Evolutionary conservation across 2,888 invertebrate genomes (phyloP).

Genomic region (Idaea biselata): DNA sequence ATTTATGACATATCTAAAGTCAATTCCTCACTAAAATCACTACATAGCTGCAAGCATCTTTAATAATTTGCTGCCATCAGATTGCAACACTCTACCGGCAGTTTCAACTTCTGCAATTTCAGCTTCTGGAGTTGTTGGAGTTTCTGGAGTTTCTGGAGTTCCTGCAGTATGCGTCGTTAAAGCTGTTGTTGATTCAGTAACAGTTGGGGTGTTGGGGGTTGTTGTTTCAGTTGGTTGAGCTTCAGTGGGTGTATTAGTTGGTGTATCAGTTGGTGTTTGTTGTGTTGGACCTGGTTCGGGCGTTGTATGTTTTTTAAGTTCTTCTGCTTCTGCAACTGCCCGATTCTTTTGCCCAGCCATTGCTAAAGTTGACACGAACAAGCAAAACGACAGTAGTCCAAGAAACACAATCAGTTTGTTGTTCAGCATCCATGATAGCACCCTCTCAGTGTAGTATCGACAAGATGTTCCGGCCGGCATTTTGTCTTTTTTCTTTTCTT

Average conservation of each 20-base stretch:
- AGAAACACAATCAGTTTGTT: conserved; percentile 68
- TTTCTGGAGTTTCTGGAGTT: not conserved
- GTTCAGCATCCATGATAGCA: conserved; percentile 58
- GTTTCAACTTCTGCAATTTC: conserved; percentile 4
- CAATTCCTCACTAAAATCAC: not conserved
- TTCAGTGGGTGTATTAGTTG: conserved; percentile 6
- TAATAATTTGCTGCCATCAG: not conserved
- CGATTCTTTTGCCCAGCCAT: conserved; percentile 58
- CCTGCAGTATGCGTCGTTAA: not conserved
- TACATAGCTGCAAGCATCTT: not conserved
- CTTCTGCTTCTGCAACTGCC: conserved; percentile 37
- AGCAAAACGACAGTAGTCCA: conserved; percentile 53
- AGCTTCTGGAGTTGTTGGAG: not conserved
- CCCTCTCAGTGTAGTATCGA: conserved; percentile 52
- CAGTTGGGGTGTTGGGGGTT: not conserved
- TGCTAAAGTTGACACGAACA: conserved; percentile 62
- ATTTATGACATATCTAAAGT: not conserved
- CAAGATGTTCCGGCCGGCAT: conserved; percentile 46
- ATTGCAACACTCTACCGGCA: not conserved
- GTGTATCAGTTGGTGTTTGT: conserved; percentile 7
- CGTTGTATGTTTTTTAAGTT: conserved; percentile 27
- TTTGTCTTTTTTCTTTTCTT: conserved; percentile 15
- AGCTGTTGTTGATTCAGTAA: conserved; percentile 6
- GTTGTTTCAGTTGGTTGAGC: not conserved
- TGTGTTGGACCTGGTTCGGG: not conserved